Base-by-base conservation (phyloP, 2,113 vertebrate species). In the Murina feae region DNA sequence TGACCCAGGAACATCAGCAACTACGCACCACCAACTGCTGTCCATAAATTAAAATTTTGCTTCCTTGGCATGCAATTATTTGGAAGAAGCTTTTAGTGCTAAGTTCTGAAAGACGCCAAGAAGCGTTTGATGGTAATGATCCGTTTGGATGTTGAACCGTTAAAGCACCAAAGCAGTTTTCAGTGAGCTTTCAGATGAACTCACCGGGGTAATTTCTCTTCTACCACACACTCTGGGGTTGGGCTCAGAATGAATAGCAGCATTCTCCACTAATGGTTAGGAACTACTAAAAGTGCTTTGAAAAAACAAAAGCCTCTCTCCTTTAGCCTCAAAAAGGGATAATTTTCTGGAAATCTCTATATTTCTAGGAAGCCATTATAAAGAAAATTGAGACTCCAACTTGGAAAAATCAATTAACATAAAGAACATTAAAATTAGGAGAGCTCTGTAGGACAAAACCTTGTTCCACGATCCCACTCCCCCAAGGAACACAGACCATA, bases 51-150 rank as follows among this genome's bases (percentile, higher is more conserved):
- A 94, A 32, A 93, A 18, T 44, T 47, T 86, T 68, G 35, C 63
- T 39, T 93, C 39, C 37, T 92, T 88, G 79, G 44, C 44, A 39
- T 51, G 7, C 94, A 88, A 86, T 91, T 94, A 95, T 93, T 65
- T 91, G 83, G 78, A 90, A 84, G 76, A 91, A 25, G 35, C 69
- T 90, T 90, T 96, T 91, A 96, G 65, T 42, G 53, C 79, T 95
- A 20, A 71, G 35, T 95, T 94, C 82, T 90, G 66, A 86, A 88
- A 68, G 78, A 75, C 39, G 86, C 53, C 82, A 85, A 90, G 78
- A 92, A 47, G 47, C 42, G 13, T 92, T 88, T 94, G 78, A 83
- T 58, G 51, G 35, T 60, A 83, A 90, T 2, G 16, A 94, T 88
- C 63, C 42, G 49, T 78, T 84, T 87, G 71, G 72, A 53, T 39